Evolutionary conservation across 1,140 invertebrate species (phyloP), one percentile per base, ranked within the genome.

Genomic region (Papilio xuthus): DNA sequence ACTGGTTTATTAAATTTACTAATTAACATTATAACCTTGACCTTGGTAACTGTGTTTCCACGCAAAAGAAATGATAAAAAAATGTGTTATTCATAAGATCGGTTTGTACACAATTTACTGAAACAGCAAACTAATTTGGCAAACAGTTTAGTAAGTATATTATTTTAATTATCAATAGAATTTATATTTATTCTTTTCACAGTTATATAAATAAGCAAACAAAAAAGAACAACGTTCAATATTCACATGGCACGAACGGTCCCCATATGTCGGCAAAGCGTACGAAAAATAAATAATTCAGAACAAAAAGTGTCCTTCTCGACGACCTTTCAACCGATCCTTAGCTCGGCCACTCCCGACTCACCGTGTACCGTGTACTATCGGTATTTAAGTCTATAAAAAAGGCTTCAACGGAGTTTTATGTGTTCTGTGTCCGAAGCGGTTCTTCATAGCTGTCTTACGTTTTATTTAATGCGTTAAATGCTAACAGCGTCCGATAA

Each of bases 401-500:
- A 90, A 93, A 92, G 87, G 86, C 85, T 86, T 87, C 87, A 89
- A 93, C 88, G 90, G 91, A 92, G 89, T 91, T 91, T 90, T 89
- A 93, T 92, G 87, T 91, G 84, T 81, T 81, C 82, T 83, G 81
- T 81, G 83, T 84, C 82, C 85, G 82, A 82, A 90, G 89, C 91
- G 89, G 90, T 91, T 90, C 89, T 90, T 89, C 90, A 88, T 90
- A 91, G 90, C 85, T 88, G 88, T 91, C 88, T 89, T 88, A 86
- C 80, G 84, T 89, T 91, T 90, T 89, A 87, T 87, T 85, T 83
- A 90, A 91, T 84, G 82, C 84, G 85, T 89, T 93, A 92, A 93
- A 93, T 93, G 92, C 86, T 93, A 93, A 86, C 86, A 81, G 88
- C 87, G 92, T 88, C 83, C 92, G 88, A 93, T 93, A 92, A 93